Conservation (phyloP, 1,140 invertebrate genomes). For the Drosophila grimshawi region DNA sequence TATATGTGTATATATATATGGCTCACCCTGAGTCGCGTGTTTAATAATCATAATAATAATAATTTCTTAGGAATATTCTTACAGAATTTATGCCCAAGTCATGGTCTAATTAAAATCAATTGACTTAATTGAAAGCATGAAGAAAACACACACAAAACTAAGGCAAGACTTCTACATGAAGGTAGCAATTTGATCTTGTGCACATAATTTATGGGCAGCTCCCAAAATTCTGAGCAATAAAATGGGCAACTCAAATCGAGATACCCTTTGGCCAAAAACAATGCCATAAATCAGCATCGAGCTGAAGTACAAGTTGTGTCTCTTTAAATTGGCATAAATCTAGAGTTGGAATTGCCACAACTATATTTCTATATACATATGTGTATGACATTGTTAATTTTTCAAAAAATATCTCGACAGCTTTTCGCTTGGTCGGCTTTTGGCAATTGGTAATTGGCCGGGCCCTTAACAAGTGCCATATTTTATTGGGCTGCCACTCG, state of each 20-base stretch:
- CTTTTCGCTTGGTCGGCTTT: constrained; percentile 47
- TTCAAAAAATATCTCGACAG: constrained; percentile 80
- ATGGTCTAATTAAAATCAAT: constrained; percentile 83
- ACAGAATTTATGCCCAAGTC: constrained; percentile 61
- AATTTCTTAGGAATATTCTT: constrained; percentile 76
- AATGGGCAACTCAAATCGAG: too few relatives aligned
- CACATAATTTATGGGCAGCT: constrained; percentile 64
- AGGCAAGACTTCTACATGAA: constrained; percentile 59
- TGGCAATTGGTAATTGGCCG: constrained; percentile 65
- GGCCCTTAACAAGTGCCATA: constrained; percentile 69
- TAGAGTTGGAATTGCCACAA: constrained; percentile 25
- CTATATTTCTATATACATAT: constrained; percentile 27
- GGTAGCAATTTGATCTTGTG: constrained; percentile 76
- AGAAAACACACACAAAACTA: constrained; percentile 46
- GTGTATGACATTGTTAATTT: constrained; percentile 68
- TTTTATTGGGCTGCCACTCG: constrained; percentile 77
- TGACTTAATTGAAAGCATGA: constrained; percentile 79
- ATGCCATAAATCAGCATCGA: constrained; percentile 71
- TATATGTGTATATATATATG: background rate
- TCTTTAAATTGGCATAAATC: constrained; percentile 79
- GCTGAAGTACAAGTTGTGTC: constrained; percentile 38
- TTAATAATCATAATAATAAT: constrained; percentile 71
- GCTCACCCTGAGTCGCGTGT: constrained; percentile 60
- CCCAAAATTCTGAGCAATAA: background rate
- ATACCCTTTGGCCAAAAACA: constrained; percentile 40